Conservation (phyloP, 2,797 vertebrate genomes). For the Crocidura indochinensis region DNA sequence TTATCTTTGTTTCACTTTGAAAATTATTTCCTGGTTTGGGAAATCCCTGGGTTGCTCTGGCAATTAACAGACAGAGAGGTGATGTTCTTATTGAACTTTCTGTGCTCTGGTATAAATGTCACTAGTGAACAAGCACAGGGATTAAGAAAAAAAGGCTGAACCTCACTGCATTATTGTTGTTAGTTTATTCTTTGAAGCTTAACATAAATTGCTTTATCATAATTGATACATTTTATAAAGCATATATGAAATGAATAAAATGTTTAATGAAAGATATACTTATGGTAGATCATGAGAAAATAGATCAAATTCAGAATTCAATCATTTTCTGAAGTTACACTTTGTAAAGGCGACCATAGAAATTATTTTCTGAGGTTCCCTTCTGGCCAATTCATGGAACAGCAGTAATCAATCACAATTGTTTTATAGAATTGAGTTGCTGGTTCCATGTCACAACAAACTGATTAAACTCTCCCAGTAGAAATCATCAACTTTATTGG, state of each 20-base stretch:
- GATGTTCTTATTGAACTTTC: neutral
- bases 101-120: slow-evolving; percentile 19
- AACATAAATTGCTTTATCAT: neutral
- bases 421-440: slow-evolving; percentile 86
- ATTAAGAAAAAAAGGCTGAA: slow-evolving; percentile 52
- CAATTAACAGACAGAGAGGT: slow-evolving; percentile 17
- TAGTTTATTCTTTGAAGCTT: slow-evolving; percentile 49
- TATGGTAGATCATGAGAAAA: slow-evolving; percentile 40
- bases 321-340: slow-evolving; percentile 78
- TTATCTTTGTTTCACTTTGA: neutral
- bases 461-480: slow-evolving; percentile 89
- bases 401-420: slow-evolving; percentile 90
- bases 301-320: slow-evolving; percentile 73
- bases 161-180: neutral
- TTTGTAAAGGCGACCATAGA: slow-evolving; percentile 72
- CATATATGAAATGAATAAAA: neutral
- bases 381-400: slow-evolving; percentile 85
- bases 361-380: slow-evolving; percentile 86
- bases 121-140: slow-evolving; percentile 3
- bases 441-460: slow-evolving; percentile 87
- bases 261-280: slow-evolving; percentile 19
- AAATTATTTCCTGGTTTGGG: neutral
- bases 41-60: neutral
- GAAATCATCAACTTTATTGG: slow-evolving; percentile 89
- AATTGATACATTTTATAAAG: slow-evolving; percentile 37